phyloP scores from a whole-genome alignment of 2,113 vertebrate species.

The Elachura formosa region DNA sequence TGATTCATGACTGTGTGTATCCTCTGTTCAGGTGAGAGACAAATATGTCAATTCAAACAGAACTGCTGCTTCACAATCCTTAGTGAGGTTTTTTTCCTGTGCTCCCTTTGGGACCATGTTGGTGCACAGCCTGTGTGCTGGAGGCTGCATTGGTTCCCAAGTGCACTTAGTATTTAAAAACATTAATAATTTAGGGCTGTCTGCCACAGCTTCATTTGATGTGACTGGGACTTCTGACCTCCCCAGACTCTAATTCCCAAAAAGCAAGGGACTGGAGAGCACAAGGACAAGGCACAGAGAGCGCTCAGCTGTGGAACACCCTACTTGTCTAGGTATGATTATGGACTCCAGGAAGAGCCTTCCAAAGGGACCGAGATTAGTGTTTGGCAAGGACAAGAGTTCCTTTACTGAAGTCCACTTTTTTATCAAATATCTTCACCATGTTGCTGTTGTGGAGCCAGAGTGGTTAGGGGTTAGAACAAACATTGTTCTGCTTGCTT shows the following conservation, averaged over 20 bases:
- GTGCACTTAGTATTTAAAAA: slow-evolving; percentile 17
- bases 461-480: background rate
- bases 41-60: background rate
- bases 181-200: slow-evolving; percentile 26
- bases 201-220: background rate
- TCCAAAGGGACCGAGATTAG: background rate
- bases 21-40: background rate
- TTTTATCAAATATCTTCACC: background rate
- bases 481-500: background rate
- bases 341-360: background rate
- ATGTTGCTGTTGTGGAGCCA: background rate
- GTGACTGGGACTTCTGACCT: background rate
- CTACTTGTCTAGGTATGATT: rapidly evolving
- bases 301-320: background rate
- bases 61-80: background rate
- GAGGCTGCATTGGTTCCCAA: background rate
- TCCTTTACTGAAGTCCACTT: background rate
- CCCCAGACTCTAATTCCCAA: background rate
- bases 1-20: background rate
- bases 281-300: background rate
- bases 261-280: background rate
- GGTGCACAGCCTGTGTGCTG: background rate
- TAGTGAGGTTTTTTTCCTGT: background rate
- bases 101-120: background rate
- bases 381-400: background rate